Evolutionary conservation across 1,140 invertebrate genomes (phyloP).

Genomic region (Caenorhabditis remanei): DNA sequence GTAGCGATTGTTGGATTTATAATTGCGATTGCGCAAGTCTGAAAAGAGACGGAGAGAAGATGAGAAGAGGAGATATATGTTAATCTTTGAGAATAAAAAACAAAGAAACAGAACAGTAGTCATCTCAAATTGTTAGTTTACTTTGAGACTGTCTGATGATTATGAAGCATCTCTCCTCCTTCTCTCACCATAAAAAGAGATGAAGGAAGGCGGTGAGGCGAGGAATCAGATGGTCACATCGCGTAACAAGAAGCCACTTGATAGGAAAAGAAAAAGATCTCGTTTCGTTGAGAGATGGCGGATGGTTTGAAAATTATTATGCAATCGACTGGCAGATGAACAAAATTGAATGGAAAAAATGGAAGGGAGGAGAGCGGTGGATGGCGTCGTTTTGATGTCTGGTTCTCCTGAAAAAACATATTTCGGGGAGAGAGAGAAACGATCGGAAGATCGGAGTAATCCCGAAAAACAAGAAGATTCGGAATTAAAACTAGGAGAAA

Average conservation of each 20-base stretch:
- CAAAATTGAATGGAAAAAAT: constrained; percentile 43
- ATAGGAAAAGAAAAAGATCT: constrained; percentile 42
- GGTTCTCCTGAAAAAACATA: background rate
- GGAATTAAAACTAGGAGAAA: no score
- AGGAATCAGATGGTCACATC: constrained; percentile 53
- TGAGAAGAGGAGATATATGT: background rate
- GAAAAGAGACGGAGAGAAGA: constrained; percentile 5
- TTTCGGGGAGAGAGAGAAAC: background rate
- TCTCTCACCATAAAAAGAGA: background rate
- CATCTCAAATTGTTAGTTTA: constrained; percentile 24
- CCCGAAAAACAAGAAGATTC: background rate
- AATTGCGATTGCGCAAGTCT: constrained; percentile 37
- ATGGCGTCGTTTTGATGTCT: constrained; percentile 1
- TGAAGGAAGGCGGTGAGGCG: constrained; percentile 35
- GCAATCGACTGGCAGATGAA: constrained; percentile 51
- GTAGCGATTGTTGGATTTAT: background rate
- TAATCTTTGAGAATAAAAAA: background rate
- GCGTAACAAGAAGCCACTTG: constrained; percentile 53
- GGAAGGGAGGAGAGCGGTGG: background rate
- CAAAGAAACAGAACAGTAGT: background rate
- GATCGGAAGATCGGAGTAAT: constrained; percentile 18
- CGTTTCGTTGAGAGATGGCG: constrained; percentile 2
- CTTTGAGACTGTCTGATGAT: constrained; percentile 37
- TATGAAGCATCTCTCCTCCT: background rate
- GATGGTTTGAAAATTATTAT: constrained; percentile 54